phyloP scores from a whole-genome alignment of 2,113 vertebrate genomes.

The Sinocyclocheilus anshuiensis region DNA sequence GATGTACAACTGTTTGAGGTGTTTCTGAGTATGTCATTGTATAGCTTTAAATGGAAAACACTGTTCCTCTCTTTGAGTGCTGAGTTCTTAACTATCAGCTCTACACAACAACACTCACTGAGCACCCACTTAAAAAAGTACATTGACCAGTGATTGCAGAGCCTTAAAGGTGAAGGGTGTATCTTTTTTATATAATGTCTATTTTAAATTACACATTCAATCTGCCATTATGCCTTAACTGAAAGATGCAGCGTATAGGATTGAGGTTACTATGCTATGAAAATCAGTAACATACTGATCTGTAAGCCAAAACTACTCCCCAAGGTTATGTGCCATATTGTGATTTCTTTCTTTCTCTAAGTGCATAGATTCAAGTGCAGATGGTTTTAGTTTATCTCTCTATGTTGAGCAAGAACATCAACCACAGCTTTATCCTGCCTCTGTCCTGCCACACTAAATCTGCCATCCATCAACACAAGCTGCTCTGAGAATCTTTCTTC shows the following conservation, averaged over 20 bases:
- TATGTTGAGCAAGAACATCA: conserved; percentile 11
- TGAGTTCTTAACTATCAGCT: conserved; percentile 53
- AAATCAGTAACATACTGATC: background rate
- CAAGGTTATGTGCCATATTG: background rate
- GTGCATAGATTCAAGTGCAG: background rate
- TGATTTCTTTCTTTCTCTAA: background rate
- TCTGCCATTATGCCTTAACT: background rate
- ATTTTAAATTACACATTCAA: background rate
- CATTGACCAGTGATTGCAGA: background rate
- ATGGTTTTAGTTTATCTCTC: conserved; percentile 16
- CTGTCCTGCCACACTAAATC: background rate
- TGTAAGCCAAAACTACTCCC: background rate
- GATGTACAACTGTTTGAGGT: conserved; percentile 11
- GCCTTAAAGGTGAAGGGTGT: background rate
- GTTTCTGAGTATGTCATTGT: conserved; percentile 18
- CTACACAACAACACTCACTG: background rate
- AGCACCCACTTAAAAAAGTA: conserved; percentile 29
- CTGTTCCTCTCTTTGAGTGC: conserved; percentile 7
- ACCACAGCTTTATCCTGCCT: background rate
- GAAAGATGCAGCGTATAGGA: background rate
- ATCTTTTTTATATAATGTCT: background rate
- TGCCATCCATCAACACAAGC: background rate
- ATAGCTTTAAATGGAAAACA: conserved; percentile 21
- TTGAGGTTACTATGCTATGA: background rate
- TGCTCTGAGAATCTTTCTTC: background rate